These are phyloP conservation scores for Odontesthes bonariensis DNA, from an alignment of 2,113 vertebrate genomes.

Conservation along the genomic window DNA sequence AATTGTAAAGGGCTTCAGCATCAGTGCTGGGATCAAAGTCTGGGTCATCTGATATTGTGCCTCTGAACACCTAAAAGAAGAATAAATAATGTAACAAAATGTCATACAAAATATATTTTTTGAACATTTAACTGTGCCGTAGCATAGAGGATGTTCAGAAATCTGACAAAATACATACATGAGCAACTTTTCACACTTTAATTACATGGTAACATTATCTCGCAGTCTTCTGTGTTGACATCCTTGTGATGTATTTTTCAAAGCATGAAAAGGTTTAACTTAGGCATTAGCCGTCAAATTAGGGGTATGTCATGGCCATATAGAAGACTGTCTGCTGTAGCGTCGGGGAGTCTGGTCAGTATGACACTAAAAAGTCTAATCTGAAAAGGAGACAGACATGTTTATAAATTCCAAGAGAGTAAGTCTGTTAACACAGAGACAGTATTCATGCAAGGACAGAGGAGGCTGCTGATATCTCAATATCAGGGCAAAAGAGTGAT, in stretches of 20 bases:
- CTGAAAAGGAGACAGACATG: not conserved
- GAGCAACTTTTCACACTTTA: too few relatives aligned
- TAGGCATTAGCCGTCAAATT: not conserved
- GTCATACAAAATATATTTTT: not conserved
- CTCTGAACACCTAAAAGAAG: constrained; percentile 87
- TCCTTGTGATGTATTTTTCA: not conserved
- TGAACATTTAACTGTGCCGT: too few relatives aligned
- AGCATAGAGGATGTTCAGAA: too few relatives aligned
- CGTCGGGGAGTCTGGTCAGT: too few relatives aligned
- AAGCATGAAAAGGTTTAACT: not conserved
- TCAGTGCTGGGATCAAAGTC: constrained; percentile 88
- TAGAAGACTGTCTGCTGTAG: not conserved
- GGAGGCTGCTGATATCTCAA: not conserved
- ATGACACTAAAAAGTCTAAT: not conserved
- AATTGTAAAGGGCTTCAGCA: constrained; percentile 90
- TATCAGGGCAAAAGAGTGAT: not conserved
- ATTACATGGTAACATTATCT: too few relatives aligned
- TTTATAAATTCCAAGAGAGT: not conserved
- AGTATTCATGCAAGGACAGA: not conserved
- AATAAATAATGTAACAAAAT: not conserved
- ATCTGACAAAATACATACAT: too few relatives aligned
- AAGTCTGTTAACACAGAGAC: not conserved
- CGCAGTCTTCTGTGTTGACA: too few relatives aligned
- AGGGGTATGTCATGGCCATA: not conserved
- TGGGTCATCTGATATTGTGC: constrained; percentile 87